Base-by-base conservation (phyloP, 2,888 invertebrate species). In the Cryptocheilus praepositus region DNA sequence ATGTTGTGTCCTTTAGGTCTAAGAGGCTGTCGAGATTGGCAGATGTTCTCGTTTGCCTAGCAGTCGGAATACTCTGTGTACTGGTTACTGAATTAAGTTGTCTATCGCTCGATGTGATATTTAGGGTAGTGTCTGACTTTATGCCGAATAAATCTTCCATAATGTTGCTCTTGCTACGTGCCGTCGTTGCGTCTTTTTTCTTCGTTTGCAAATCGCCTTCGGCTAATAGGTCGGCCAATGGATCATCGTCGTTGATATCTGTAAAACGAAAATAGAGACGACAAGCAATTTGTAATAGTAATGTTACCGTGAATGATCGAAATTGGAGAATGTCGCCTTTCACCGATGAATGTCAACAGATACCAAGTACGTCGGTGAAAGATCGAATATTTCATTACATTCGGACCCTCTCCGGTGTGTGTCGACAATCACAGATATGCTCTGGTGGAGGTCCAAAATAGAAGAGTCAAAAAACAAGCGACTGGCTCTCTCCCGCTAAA, bases 141-240 rank as follows among this genome's bases (percentile, higher is more conserved):
- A 84, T 78, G 28, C 82, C 84, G 68, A 87, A 86, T 25, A 86
- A 80, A 74, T 83, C 75, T 22, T 80, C 79, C 43, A 83, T 71
- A 61, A 83, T 67, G 60, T 63, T 82, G 36, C 74, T 77, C 58
- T 81, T 85, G 2, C 61, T 61, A 52, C 57, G 70, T 18, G 56
- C 52, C 46, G 57, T 13, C 56, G 63, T 49, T 58, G 67, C 43
- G 58, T 64, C 76, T 57, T 66, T 76, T 70, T 62, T 69, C 53
- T 52, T 73, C 60, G 49, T 46, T 61, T 69, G 63, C 18, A 52
- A 58, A 59, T 70, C 73, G 62, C 71, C 73, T 18, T 81, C 80
- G 15, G 77, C 75, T 55, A 83, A 45, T 44, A 84, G 68, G 71
- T 80, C 82, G 44, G 71, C 71, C 28, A 84, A 68, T 15, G 80